A percentile compares a stretch with the other conserved stretches of the same genome.
phyloP scores from a whole-genome alignment of 2,797 vertebrate genomes.

The Lycodopsis pacificus region DNA sequence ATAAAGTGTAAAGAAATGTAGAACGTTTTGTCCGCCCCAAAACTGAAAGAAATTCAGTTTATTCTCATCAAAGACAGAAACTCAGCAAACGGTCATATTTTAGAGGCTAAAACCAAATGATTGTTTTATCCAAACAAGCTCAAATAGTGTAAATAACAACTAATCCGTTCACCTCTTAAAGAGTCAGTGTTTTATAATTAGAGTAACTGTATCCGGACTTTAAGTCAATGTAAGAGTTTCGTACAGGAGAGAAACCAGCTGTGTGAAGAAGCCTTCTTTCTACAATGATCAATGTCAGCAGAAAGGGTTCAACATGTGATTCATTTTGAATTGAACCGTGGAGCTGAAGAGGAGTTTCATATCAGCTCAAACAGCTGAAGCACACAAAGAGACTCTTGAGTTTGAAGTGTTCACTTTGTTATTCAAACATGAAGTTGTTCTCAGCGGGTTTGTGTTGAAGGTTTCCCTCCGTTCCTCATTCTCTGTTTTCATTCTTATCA shows the following conservation, averaged over 20 bases:
- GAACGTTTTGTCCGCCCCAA: too few relatives aligned
- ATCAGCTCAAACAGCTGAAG: neutral
- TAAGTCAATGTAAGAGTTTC: neutral
- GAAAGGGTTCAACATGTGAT: neutral
- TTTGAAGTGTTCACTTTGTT: neutral
- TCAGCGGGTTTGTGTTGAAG: conserved; percentile 7
- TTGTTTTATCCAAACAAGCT: neutral
- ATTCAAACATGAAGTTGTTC: neutral
- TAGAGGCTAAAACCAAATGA: neutral
- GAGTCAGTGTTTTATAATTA: neutral
- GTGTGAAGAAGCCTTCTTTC: neutral
- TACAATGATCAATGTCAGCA: neutral
- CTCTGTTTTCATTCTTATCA: conserved; percentile 32
- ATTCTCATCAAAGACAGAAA: neutral
- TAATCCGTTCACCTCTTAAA: neutral
- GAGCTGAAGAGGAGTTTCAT: neutral
- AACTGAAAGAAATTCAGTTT: neutral
- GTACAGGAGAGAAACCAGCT: too few relatives aligned
- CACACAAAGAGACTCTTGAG: neutral
- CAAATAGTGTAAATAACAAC: neutral
- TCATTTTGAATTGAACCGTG: neutral
- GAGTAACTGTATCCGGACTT: too few relatives aligned
- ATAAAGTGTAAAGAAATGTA: too few relatives aligned
- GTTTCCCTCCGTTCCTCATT: conserved; percentile 18
- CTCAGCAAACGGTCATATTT: neutral